Base-by-base conservation (phyloP, 2,888 invertebrate genomes). In the Glyphotaelius pellucidus region DNA sequence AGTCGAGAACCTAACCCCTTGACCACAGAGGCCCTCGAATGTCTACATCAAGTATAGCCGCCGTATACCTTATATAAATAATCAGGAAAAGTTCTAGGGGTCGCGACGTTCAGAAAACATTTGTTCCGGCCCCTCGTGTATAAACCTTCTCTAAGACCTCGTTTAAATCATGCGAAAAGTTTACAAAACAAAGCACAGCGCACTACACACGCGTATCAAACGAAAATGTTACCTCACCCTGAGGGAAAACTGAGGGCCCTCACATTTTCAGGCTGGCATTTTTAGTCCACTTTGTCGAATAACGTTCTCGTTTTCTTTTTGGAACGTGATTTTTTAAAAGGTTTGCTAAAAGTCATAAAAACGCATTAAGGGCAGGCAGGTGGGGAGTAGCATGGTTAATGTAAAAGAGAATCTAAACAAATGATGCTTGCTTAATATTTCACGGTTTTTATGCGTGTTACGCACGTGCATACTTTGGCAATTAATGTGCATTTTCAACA, bases 321-420 rank as follows among this genome's bases (percentile, higher is more conserved):
- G 52, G 25, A 79, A 67, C 52, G 35, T 31, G 32, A 19, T 32
- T n/a, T 91, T 91, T 89, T 81, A 52, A 92, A 92, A 92, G 91
- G 91, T 92, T 92, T 87, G 87, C 86, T 80, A 92, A 92, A 92
- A 92, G 91, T 92, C 91, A 86, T 80, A 90, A 42, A 80, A 35
- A 89, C 81, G 89, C 84, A 91, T 91, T 91, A 81, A 32, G 67
- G 35, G 31, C 9, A 30, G 38, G 25, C 52, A 67, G 52, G 52
- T 25, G 25, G 19, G 52, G 25, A 67, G 19, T 19, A 67, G 52
- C 25, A 19, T 5, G 52, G 7, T 67, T 67, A 25, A 19, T 67
- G 52, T 67, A 25, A 67, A 67, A 19, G 25, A 67, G 52, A 19
- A 67, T 15, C 52, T 5, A 25, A 19, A 25, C 25, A 67, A 67